Percentiles rank a stretch among this genome's conserved stretches.
Evolutionary conservation across 2,888 invertebrate genomes (phyloP).

Genomic region (Tuta absoluta): DNA sequence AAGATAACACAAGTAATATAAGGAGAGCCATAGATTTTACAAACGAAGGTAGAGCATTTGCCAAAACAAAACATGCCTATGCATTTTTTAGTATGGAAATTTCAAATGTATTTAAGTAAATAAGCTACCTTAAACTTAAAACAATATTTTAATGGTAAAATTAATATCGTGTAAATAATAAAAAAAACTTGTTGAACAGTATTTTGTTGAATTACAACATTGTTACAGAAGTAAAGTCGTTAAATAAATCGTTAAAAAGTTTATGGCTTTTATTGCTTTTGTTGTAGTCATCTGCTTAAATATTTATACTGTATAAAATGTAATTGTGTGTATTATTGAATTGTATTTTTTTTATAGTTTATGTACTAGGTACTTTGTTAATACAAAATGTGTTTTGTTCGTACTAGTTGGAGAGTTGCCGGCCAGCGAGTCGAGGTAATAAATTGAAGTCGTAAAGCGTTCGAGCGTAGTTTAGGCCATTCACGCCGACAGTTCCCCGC

Average conservation of each 20-base stretch:
- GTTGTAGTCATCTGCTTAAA: neutral
- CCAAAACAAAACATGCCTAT: too few species aligned
- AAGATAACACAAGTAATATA: too few species aligned
- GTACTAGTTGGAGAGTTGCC: conserved; percentile 1
- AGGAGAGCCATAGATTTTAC: too few species aligned
- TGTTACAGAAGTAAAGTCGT: neutral
- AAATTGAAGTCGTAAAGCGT: conserved; percentile 26
- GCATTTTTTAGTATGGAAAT: neutral
- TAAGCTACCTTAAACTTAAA: neutral
- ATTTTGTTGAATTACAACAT: neutral
- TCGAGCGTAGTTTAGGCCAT: conserved; percentile 46
- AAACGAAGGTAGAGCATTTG: too few species aligned
- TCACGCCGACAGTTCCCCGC: conserved; percentile 41
- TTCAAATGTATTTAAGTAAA: too few species aligned
- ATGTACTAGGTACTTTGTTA: neutral
- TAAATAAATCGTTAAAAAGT: neutral
- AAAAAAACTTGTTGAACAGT: neutral
- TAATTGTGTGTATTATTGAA: neutral
- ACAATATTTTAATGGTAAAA: neutral
- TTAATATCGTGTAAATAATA: too few species aligned
- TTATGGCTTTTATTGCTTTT: conserved; percentile 5
- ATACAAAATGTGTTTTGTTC: conserved; percentile 11
- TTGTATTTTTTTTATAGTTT: neutral
- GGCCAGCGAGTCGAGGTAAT: conserved; percentile 4
- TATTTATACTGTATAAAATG: neutral